Conservation (phyloP, 1,140 invertebrate genomes). For the Drosophila tristis region DNA sequence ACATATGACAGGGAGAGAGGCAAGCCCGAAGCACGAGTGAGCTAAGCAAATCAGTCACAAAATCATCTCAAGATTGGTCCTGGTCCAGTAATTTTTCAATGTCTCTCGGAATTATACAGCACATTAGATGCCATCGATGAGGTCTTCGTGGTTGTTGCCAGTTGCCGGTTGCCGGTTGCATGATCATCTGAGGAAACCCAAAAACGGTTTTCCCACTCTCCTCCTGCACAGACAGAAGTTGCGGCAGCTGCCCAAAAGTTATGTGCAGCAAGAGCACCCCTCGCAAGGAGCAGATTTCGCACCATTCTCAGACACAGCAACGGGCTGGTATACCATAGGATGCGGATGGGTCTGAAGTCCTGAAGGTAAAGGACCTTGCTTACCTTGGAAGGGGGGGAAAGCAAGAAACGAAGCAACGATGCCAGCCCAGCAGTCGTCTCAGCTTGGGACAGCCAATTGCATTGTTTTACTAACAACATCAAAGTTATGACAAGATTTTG, state of each 20-base stretch:
- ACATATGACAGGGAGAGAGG: constrained; percentile 35
- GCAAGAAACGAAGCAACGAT: constrained; percentile 13
- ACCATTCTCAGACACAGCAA: constrained; percentile 53
- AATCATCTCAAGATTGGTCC: constrained; percentile 35
- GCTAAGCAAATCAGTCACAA: constrained; percentile 46
- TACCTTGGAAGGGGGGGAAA: constrained; percentile 53
- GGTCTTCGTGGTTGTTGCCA: constrained; percentile 37
- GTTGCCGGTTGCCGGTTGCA: constrained; percentile 33
- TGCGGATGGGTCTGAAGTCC: constrained; percentile 1
- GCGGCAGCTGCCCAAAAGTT: constrained; percentile 62
- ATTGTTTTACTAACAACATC: constrained; percentile 82
- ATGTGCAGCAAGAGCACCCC: constrained; percentile 34
- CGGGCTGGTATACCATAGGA: constrained; percentile 13
- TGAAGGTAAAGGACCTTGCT: constrained; percentile 17
- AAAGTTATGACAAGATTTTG: constrained; percentile 84
- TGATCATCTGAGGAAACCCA: constrained; percentile 42
- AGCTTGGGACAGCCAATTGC: constrained; percentile 55
- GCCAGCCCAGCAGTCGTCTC: constrained; percentile 4
- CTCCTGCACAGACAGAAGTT: constrained; percentile 5
- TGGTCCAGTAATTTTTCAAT: constrained; percentile 76
- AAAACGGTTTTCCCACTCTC: constrained; percentile 35
- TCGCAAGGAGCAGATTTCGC: constrained; percentile 56
- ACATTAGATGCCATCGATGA: constrained; percentile 68
- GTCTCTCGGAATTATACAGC: constrained; percentile 69
- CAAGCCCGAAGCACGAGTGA: constrained; percentile 11